Evolutionary conservation across 2,888 invertebrate genomes (phyloP), one percentile per base, ranked within the genome.

Genomic region (Plagiodera versicolora): DNA sequence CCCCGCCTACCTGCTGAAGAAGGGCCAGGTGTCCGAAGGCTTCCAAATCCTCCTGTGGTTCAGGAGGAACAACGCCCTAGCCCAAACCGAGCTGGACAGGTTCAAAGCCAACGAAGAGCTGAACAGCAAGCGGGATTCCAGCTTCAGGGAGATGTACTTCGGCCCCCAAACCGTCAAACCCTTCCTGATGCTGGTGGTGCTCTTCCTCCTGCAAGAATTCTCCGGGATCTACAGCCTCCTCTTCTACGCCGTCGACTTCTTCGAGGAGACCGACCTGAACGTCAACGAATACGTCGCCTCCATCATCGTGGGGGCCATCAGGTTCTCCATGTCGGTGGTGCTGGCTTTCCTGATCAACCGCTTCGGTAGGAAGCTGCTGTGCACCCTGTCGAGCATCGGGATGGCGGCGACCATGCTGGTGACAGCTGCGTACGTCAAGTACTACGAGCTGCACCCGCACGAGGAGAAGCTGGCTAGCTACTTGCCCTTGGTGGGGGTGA

Each of bases 151-250:
- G 65, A 72, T 58, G 45, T 82, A 66, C 69, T 82, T 82, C 54
- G 80, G 83, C 53, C 80, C 85, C 8, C 84, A 83, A 63, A 87
- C 88, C 0, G 79, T 89, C 66, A 89, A 88, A 72, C 90, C 90
- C 0, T 89, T 90, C 75, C 74, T 84, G 1, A 81, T 89, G 19
- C 79, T 90, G 1, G 82, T 89, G 1, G 76, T 83, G 0, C 85
- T 90, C 0, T 89, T 90, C 79, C 86, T 89, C 73, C 78, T 87
- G 9, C 90, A 90, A 82, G 89, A 89, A 74, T 82, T 89, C 72
- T 88, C 88, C 0, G 90, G 90, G 0, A 88, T 90, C 55, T 90
- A 90, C 77, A 84, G 89, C 0, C 87, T 90, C 35, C 75, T 90
- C 46, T 90, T 88, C 72, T 90, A 90, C 73, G 88, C 89, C 0